Conservation (phyloP, 2,888 invertebrate genomes). For the Torymus auratus region DNA sequence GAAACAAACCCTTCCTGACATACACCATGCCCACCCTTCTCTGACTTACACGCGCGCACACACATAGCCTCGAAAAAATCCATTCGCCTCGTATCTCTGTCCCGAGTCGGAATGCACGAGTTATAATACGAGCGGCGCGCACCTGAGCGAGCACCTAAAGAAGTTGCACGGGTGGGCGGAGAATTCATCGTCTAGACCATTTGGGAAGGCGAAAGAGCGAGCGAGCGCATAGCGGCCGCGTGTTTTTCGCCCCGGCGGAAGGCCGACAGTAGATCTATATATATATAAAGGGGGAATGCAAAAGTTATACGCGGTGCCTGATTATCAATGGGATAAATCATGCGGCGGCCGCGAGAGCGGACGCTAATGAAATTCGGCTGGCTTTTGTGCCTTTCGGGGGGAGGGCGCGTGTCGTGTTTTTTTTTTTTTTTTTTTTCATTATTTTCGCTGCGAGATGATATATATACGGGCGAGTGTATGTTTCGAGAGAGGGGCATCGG, state of each 20-base stretch:
- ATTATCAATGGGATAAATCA: conserved; percentile 59
- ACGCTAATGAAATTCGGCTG: conserved; percentile 58
- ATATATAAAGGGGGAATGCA: conserved; percentile 13
- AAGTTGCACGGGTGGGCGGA: conserved; percentile 50
- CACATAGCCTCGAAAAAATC: too few species aligned
- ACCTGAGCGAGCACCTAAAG: conserved; percentile 6
- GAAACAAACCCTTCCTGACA: not conserved
- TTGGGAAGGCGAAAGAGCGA: conserved; percentile 37
- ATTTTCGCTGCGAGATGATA: conserved; percentile 46
- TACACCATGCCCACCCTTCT: too few species aligned
- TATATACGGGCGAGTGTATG: conserved; percentile 32
- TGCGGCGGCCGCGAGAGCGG: conserved; percentile 39
- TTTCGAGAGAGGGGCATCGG: conserved; percentile 33
- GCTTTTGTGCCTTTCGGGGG: too few species aligned
- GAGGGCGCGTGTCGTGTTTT: conserved; percentile 17
- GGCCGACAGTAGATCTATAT: not conserved
- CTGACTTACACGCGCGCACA: too few species aligned
- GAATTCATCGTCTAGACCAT: conserved; percentile 59
- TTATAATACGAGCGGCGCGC: too few species aligned
- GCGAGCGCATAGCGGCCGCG: not conserved
- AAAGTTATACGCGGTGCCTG: conserved; percentile 49
- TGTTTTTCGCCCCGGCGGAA: conserved; percentile 15
- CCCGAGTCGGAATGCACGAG: too few species aligned
- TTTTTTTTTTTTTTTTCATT: conserved; percentile 10
- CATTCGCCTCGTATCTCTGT: too few species aligned